These are phyloP conservation scores for Cotesia chilonis DNA, from an alignment of 1,140 invertebrate genomes.

Conservation along the genomic window DNA sequence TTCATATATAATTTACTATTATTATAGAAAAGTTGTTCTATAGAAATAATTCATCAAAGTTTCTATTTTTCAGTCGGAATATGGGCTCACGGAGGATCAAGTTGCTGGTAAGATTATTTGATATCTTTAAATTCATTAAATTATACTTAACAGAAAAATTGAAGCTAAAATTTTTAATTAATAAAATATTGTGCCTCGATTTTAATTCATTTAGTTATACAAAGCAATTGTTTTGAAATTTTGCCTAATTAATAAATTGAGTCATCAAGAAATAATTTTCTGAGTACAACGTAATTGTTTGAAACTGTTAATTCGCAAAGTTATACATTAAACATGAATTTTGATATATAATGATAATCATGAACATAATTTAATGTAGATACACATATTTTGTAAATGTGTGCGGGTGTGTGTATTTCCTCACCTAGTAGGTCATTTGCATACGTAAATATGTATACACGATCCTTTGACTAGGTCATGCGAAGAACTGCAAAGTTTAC, in stretches of 20 bases:
- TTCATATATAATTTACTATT: background rate
- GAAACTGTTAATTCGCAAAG: background rate
- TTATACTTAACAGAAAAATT: too few species aligned
- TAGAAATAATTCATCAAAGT: constrained; percentile 26
- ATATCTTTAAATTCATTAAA: background rate
- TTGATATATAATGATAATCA: too few species aligned
- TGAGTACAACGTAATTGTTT: background rate
- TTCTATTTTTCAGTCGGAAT: constrained; percentile 77
- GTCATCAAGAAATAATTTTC: background rate
- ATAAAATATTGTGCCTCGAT: too few species aligned
- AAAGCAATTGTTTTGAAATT: too few species aligned
- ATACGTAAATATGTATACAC: constrained; percentile 38
- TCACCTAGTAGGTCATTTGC: constrained; percentile 29
- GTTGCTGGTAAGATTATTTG: constrained; percentile 73
- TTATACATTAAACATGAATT: too few species aligned
- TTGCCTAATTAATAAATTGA: too few species aligned
- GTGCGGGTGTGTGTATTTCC: background rate
- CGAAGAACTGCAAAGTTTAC: background rate
- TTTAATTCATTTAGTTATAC: too few species aligned
- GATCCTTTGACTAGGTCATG: constrained; percentile 22
- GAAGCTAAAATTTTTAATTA: too few species aligned
- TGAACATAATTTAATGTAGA: background rate
- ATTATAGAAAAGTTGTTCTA: background rate
- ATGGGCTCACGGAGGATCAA: constrained; percentile 86
- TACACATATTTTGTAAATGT: background rate